phyloP scores from a whole-genome alignment of 2,888 invertebrate genomes.

The Noctua pronuba region DNA sequence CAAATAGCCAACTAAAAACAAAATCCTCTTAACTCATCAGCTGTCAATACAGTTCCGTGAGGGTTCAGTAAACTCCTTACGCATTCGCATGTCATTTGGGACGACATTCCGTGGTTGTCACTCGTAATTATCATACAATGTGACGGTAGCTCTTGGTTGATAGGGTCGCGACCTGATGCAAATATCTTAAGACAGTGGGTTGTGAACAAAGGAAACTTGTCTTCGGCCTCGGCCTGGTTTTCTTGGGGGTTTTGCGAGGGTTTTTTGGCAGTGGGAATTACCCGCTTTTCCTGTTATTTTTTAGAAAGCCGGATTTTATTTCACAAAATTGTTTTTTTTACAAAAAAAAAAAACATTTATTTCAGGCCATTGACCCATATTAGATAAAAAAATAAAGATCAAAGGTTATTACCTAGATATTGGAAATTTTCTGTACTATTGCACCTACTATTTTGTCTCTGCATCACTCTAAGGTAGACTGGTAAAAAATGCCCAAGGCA shows the following conservation, averaged over 20 bases:
- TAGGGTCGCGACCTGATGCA: slow-evolving; percentile 77
- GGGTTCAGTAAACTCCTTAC: slow-evolving; percentile 76
- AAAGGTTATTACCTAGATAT: too few relatives aligned
- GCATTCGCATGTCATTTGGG: slow-evolving; percentile 73
- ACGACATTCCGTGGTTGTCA: slow-evolving; percentile 77
- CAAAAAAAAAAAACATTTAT: too few relatives aligned
- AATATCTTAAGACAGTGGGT: slow-evolving; percentile 62
- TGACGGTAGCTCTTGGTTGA: slow-evolving; percentile 82
- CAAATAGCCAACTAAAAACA: slow-evolving; percentile 38
- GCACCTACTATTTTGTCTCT: too few relatives aligned
- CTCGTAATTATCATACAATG: slow-evolving; percentile 88
- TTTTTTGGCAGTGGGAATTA: slow-evolving; percentile 6
- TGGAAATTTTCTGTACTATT: too few relatives aligned
- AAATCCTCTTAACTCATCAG: slow-evolving; percentile 65
- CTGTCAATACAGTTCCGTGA: slow-evolving; percentile 67
- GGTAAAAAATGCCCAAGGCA: too few relatives aligned
- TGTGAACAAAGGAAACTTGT: slow-evolving; percentile 45
- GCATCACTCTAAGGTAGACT: too few relatives aligned
- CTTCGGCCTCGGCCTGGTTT: slow-evolving; percentile 11
- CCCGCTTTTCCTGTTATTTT: not conserved
- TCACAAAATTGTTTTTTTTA: not conserved
- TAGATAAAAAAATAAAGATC: too few relatives aligned
- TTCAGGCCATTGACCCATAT: too few relatives aligned
- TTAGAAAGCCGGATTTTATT: not conserved
- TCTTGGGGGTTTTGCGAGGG: not conserved